phyloP scores from a whole-genome alignment of 2,113 vertebrate species.

The Arothron firmamentum region DNA sequence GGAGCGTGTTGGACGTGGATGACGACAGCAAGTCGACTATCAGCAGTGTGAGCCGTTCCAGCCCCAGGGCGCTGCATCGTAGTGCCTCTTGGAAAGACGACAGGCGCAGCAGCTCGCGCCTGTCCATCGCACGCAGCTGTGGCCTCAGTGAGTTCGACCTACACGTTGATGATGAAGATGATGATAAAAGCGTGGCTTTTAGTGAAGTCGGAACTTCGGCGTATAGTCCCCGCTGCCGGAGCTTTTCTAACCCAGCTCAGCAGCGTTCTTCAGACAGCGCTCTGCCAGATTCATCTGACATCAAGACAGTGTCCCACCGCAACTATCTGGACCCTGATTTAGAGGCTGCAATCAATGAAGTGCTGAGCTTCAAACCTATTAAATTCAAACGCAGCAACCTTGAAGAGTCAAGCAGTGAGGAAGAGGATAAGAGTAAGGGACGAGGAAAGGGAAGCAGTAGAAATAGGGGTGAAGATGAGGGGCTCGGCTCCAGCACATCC shows the following conservation, averaged over 20 bases:
- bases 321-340: slow-evolving; percentile 93
- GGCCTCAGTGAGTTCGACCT: slow-evolving; percentile 79
- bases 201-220: slow-evolving; percentile 69
- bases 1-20: slow-evolving; percentile 70
- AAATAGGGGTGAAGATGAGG: slow-evolving; percentile 68
- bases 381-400: slow-evolving; percentile 83
- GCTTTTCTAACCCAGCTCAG: slow-evolving; percentile 83
- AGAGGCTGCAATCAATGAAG: slow-evolving; percentile 94
- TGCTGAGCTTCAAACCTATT: slow-evolving; percentile 89
- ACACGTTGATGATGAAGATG: slow-evolving; percentile 67
- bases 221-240: slow-evolving; percentile 83
- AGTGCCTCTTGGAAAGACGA: slow-evolving; percentile 82
- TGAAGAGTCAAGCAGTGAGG: slow-evolving; percentile 78
- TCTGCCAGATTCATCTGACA: slow-evolving; percentile 45
- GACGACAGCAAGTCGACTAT: slow-evolving; percentile 79
- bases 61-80: slow-evolving; percentile 75
- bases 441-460: slow-evolving; percentile 60
- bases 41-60: slow-evolving; percentile 81
- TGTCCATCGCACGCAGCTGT: slow-evolving; percentile 81
- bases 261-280: slow-evolving; percentile 65
- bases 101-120: slow-evolving; percentile 64
- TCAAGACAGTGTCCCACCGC: slow-evolving; percentile 74
- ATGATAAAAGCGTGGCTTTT: slow-evolving; percentile 68
- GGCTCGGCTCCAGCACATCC: slow-evolving; percentile 54
- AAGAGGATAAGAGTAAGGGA: slow-evolving; percentile 50